Base-by-base conservation (phyloP, 1,140 invertebrate genomes). In the silkworm (Bombyx mori) region DNA sequence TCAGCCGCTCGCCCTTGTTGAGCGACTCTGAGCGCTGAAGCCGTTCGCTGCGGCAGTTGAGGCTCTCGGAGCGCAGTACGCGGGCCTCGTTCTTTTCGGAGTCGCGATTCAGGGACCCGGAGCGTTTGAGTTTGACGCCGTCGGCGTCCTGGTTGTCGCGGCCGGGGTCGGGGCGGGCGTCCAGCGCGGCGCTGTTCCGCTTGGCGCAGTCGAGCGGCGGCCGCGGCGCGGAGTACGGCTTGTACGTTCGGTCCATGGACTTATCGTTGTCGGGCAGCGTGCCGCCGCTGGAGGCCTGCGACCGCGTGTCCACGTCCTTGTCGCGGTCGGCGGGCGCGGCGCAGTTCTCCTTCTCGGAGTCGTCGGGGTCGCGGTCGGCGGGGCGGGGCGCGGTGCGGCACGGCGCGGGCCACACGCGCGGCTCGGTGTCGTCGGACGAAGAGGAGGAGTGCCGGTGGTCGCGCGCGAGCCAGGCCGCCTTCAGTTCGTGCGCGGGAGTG, bases 1-100 rank as follows among this genome's bases (percentile, higher is more conserved):
- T 93, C 58, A 94, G 79, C 35, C 72, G 71, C 75, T 95, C 94
- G 51, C 90, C 93, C 82, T 95, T 95, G 61, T 92, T 94, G 53
- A 95, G 79, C 50, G 92, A 93, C 59, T 93, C 92, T 1, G 91
- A 91, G 12, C 92, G 84, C 66, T 91, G 92, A 42, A 92, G 69
- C 44, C 90, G 82, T 3, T 86, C 75, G 53, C 76, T 69, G 58
- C 89, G 89, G 62, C 76, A 76, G 68, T 79, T 88, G 51, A 81
- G 73, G 54, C 89, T 90, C 63, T 91, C 90, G 49, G 79, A 80
- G 63, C 92, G 87, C 62, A 92, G 92, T 22, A 92, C 72, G 53
- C 90, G 82, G 0, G 81, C 71, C 59, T 79, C 72, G 60, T 86
- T 86, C 44, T 73, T 62, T 57, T 70, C 75, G 8, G 67, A 56